Evolutionary conservation across 2,888 invertebrate genomes (phyloP).

Genomic region (Sphecodes monilicornis): DNA sequence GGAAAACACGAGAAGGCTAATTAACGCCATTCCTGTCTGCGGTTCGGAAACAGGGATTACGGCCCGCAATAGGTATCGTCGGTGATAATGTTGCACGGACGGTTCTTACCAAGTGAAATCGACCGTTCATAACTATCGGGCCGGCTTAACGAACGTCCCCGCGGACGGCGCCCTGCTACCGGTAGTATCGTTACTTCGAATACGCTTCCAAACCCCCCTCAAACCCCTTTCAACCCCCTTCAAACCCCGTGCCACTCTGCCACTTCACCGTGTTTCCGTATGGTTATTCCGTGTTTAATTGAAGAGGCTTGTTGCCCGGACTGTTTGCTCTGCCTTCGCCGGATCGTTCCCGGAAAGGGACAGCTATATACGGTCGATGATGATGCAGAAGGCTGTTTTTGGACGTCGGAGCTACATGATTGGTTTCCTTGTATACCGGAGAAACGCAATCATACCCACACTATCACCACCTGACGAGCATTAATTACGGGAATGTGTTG

Average conservation of each 20-base stretch:
- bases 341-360: neutral
- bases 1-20: conserved; percentile 73
- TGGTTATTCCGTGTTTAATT: conserved; percentile 45
- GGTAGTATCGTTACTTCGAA: conserved; percentile 1
- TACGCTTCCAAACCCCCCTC: neutral
- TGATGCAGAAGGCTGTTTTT: conserved; percentile 6
- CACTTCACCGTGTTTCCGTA: neutral
- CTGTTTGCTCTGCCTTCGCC: conserved; percentile 16
- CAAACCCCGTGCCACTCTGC: neutral
- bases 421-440: conserved; percentile 16
- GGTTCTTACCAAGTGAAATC: conserved; percentile 39
- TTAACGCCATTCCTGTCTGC: conserved; percentile 68
- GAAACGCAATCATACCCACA: neutral
- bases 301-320: conserved; percentile 21
- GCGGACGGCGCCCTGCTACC: neutral
- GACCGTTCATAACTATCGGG: conserved; percentile 31
- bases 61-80: conserved; percentile 61
- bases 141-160: conserved; percentile 43
- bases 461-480: conserved; percentile 2
- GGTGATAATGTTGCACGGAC: conserved; percentile 39
- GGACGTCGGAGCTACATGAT: neutral
- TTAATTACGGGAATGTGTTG: conserved; percentile 28
- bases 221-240: neutral
- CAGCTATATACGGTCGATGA: neutral
- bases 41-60: conserved; percentile 65